phyloP scores from a whole-genome alignment of 2,797 vertebrate species.

The Phyllotis vaccarum region DNA sequence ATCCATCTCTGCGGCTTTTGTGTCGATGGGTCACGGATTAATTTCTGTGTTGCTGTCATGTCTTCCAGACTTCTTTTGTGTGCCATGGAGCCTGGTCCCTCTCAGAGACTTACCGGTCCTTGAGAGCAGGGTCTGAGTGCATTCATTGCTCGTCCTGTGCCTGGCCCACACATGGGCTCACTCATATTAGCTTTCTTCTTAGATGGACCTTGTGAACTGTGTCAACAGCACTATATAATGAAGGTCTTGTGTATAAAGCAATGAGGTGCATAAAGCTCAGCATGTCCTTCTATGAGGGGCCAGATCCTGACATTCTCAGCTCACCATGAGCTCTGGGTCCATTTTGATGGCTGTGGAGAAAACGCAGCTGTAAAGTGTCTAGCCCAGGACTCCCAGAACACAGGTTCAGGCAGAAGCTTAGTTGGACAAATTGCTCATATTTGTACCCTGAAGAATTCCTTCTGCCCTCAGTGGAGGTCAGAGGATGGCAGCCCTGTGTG shows the following conservation, averaged over 20 bases:
- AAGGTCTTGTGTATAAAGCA: not conserved
- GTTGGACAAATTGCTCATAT: conserved; percentile 84
- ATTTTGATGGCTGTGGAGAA: accelerated
- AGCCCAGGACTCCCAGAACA: conserved; percentile 34
- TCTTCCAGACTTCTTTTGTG: not conserved
- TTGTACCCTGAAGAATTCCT: conserved; percentile 87
- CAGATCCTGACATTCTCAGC: not conserved
- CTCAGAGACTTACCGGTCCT: not conserved
- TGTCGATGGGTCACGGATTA: not conserved
- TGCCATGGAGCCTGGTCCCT: no score
- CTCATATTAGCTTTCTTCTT: not conserved
- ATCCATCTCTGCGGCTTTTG: not conserved
- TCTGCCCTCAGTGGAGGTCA: conserved; percentile 82
- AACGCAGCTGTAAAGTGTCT: not conserved
- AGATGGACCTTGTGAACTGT: not conserved
- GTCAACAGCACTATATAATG: not conserved
- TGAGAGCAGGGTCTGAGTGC: not conserved
- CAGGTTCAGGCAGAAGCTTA: conserved; percentile 79
- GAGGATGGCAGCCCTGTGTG: conserved; percentile 75
- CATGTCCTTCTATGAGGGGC: accelerated
- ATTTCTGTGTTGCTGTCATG: no score
- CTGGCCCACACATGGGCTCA: not conserved
- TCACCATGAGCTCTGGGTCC: not conserved
- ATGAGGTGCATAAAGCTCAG: no score
- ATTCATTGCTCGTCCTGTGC: no score